These are phyloP conservation scores for Hesperia comma DNA, from an alignment of 2,888 invertebrate species.

Conservation along the genomic window DNA sequence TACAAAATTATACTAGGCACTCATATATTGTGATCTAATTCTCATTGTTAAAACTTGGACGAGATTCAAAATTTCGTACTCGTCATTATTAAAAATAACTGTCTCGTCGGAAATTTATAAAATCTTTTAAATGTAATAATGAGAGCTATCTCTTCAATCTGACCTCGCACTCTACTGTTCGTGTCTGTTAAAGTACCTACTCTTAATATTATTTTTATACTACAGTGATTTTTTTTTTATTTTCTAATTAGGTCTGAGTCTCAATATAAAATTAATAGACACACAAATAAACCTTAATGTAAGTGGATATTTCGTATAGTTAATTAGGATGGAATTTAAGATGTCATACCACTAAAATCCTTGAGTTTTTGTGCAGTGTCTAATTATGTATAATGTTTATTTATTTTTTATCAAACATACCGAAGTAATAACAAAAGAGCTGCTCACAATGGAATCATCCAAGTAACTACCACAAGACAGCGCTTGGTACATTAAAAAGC, in stretches of 20 bases:
- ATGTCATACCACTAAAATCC: no score
- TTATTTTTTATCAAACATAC: neutral
- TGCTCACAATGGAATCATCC: constrained; percentile 11
- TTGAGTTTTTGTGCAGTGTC: no score
- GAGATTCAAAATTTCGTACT: constrained; percentile 50
- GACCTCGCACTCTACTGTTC: neutral
- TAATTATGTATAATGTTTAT: neutral
- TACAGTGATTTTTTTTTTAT: no score
- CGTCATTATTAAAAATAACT: constrained; percentile 28
- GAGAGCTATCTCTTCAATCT: neutral
- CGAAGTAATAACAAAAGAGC: neutral
- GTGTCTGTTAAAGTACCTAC: neutral
- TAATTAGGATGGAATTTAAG: no score
- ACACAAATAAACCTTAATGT: no score
- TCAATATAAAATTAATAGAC: no score
- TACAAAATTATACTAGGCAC: neutral
- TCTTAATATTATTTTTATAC: no score
- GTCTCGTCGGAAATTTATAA: constrained; percentile 5
- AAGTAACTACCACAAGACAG: constrained; percentile 9
- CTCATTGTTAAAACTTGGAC: constrained; percentile 60
- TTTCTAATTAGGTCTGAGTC: no score
- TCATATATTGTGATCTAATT: constrained; percentile 40
- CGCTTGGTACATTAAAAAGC: constrained; percentile 24
- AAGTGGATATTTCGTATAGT: no score
- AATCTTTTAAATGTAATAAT: constrained; percentile 1